phyloP scores from a whole-genome alignment of 2,113 vertebrate species.

The Gobius niger region DNA sequence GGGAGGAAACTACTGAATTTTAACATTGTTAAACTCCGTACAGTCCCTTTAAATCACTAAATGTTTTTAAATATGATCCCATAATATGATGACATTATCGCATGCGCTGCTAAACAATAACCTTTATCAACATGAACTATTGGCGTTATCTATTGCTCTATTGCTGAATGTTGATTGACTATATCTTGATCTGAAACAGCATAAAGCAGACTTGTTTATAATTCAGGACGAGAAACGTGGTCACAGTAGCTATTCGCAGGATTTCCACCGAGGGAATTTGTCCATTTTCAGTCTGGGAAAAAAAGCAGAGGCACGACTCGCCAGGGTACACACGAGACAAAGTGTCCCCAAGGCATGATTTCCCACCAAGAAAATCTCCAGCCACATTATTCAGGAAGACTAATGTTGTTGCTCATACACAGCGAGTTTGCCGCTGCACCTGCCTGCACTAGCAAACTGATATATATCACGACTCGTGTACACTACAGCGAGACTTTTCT shows the following conservation, averaged over 20 bases:
- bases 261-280: not conserved
- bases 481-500: no score
- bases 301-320: not conserved
- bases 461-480: not conserved
- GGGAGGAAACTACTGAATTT: no score
- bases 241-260: not conserved
- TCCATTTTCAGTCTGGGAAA: not conserved
- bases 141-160: no score
- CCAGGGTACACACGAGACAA: not conserved
- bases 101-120: no score
- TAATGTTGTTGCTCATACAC: not conserved
- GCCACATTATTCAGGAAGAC: not conserved
- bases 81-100: no score
- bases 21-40: no score
- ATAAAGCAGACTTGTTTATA: not conserved
- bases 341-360: not conserved
- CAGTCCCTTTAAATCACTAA: no score
- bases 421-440: not conserved
- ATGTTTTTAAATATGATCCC: no score
- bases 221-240: not conserved
- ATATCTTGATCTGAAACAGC: no score
- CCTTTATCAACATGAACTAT: no score
- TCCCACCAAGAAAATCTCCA: not conserved
- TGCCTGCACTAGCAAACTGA: not conserved
- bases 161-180: no score